Percentiles rank a stretch among this genome's conserved stretches.
phyloP scores from a whole-genome alignment of 2,113 vertebrate species.

The Ceuthmochares aereus region DNA sequence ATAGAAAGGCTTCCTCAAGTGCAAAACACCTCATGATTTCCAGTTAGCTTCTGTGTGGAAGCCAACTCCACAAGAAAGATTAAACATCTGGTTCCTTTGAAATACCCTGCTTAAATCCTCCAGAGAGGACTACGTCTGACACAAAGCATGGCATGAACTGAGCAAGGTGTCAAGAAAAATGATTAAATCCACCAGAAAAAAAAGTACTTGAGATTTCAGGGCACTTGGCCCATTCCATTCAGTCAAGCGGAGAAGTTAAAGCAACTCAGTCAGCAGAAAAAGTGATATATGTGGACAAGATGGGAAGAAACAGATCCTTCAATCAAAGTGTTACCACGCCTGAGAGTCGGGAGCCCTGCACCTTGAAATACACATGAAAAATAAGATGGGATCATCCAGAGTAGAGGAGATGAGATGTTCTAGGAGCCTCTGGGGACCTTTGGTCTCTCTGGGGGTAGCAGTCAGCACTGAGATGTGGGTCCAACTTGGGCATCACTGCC shows the following conservation, averaged over 20 bases:
- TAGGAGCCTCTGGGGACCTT: neutral
- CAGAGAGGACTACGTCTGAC: neutral
- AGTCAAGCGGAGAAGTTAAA: neutral
- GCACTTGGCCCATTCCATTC: neutral
- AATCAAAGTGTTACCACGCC: neutral
- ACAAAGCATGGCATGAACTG: slow-evolving; percentile 17
- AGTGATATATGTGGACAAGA: neutral
- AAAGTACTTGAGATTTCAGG: neutral
- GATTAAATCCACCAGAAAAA: slow-evolving; percentile 1
- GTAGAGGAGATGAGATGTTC: neutral
- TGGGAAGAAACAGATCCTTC: neutral
- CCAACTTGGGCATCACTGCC: rapidly evolving
- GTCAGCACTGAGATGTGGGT: neutral
- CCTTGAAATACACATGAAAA: neutral
- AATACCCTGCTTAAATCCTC: slow-evolving; percentile 36
- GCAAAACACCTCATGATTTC: slow-evolving; percentile 32
- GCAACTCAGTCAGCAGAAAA: neutral
- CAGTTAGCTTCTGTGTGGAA: slow-evolving; percentile 53
- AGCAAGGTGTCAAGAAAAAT: slow-evolving; percentile 13
- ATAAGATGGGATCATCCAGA: neutral
- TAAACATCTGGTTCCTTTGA: slow-evolving; percentile 50
- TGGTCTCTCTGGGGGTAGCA: neutral
- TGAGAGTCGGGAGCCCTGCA: neutral
- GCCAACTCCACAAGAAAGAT: slow-evolving; percentile 43
- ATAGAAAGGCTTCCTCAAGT: slow-evolving; percentile 8